phyloP scores from a whole-genome alignment of 2,113 vertebrate species.

The Melanostigma gelatinosum region DNA sequence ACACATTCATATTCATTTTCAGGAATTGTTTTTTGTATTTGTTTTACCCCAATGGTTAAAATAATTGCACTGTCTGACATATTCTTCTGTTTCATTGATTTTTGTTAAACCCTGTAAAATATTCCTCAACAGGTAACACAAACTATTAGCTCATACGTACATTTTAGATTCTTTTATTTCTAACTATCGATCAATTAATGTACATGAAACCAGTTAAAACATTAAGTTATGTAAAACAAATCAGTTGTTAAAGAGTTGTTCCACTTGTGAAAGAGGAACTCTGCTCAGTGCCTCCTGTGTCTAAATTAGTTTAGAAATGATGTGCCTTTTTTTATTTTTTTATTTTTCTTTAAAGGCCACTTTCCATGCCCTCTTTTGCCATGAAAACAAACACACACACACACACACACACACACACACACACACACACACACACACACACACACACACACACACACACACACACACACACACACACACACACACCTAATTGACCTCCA shows the following conservation, averaged over 20 bases:
- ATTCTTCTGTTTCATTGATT: neutral
- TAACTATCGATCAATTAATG: neutral
- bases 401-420: too few relatives aligned
- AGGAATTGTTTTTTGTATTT: neutral
- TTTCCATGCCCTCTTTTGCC: neutral
- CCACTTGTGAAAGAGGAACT: neutral
- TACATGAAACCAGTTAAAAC: neutral
- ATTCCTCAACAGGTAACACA: too few relatives aligned
- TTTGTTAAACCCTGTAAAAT: neutral
- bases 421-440: too few relatives aligned
- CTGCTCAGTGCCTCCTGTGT: neutral
- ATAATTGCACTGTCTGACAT: too few relatives aligned
- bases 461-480: too few relatives aligned
- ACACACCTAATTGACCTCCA: too few relatives aligned
- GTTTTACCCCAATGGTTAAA: neutral
- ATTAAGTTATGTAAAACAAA: neutral
- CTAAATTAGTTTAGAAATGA: neutral
- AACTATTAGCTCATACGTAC: neutral
- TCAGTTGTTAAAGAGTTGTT: neutral
- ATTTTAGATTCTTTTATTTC: too few relatives aligned
- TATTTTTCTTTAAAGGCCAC: neutral
- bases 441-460: too few relatives aligned
- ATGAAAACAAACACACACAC: too few relatives aligned
- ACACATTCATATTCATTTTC: neutral
- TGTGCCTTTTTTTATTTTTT: too few relatives aligned